A percentile compares a stretch with the other conserved stretches of the same genome.
Evolutionary conservation across 2,888 invertebrate genomes (phyloP).

Genomic region (Drosophila kambysellisi): DNA sequence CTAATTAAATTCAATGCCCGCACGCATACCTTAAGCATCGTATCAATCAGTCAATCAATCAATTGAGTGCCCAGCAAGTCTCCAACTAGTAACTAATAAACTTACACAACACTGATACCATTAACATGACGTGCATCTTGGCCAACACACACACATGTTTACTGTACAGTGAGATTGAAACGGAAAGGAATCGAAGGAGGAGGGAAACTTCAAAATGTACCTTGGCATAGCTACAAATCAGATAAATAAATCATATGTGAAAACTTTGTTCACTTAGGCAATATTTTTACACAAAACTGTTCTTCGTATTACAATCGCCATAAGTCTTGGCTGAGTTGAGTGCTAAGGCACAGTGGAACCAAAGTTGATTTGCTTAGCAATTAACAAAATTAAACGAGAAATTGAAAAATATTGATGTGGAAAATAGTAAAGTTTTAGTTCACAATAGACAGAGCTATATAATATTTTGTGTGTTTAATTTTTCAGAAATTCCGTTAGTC

Average conservation of each 20-base stretch:
- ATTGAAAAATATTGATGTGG: not conserved
- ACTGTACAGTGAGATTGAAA: not conserved
- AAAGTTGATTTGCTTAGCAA: not conserved
- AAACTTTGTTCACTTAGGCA: constrained; percentile 77
- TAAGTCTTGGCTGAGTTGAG: constrained; percentile 54
- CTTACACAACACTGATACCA: constrained; percentile 45
- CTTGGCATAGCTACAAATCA: constrained; percentile 56
- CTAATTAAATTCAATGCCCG: constrained; percentile 44
- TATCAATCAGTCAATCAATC: constrained; percentile 64
- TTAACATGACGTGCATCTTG: constrained; percentile 45
- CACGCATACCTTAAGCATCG: constrained; percentile 40
- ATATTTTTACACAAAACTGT: constrained; percentile 70
- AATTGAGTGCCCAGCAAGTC: constrained; percentile 39
- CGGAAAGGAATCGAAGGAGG: not conserved
- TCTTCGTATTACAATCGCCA: constrained; percentile 60
- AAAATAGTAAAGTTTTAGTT: not conserved
- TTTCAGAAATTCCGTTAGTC: not conserved
- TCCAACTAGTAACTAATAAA: constrained; percentile 72
- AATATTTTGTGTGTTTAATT: no score
- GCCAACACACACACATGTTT: constrained; percentile 12
- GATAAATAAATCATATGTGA: constrained; percentile 75
- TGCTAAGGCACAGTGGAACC: constrained; percentile 30
- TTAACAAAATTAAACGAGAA: not conserved
- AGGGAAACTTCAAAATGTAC: constrained; percentile 17
- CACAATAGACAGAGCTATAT: not conserved